Base-by-base conservation (phyloP, 2,888 invertebrate genomes). In the Cheilosia pagana region DNA sequence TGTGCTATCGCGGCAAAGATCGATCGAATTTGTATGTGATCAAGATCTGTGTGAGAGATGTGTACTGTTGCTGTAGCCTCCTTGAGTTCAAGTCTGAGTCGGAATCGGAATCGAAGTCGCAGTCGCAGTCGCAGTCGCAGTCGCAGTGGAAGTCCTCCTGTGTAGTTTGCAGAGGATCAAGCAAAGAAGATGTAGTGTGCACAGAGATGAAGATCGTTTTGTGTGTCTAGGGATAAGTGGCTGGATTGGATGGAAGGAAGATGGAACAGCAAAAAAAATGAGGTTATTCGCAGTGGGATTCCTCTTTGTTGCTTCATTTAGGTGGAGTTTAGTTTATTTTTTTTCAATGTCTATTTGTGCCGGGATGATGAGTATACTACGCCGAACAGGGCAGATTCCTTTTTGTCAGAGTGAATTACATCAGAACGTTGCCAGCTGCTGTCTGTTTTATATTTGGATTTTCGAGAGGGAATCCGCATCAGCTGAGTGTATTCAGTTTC, bases 11-110 rank as follows among this genome's bases (percentile, higher is more conserved):
- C 63, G 14, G 57, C 41, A 35, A 74, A 72, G 78, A 82, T 82
- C 82, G 78, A 78, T 78, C 72, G 78, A 82, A 82, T 82, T 82
- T 82, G 82, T 82, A 78, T 78, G 67, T 63, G 82, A 78, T 72
- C 72, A 74, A 78, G 82, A 82, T 82, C 72, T 60, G 82, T 82
- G 81, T 48, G 70, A 71, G 67, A 81, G 70, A 71, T 65, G 65
- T 67, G 52, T 21, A 2, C 28, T 28, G 55, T 21, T 57, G 68
- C 28, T 28, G 55, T 21, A 52, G 68, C 12, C 53, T 53, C 52
- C 45, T 63, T 57, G 52, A 21, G 57, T 41, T 63, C 48, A 63
- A 53, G 48, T 72, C 60, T 45, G 45, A 19, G 10, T 12, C 3
- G 35, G 35, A 35, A 35, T 35, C 35, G 10, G 35, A 35, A 3